Evolutionary conservation across 2,797 vertebrate genomes (phyloP).

Genomic region (Chanos chanos): DNA sequence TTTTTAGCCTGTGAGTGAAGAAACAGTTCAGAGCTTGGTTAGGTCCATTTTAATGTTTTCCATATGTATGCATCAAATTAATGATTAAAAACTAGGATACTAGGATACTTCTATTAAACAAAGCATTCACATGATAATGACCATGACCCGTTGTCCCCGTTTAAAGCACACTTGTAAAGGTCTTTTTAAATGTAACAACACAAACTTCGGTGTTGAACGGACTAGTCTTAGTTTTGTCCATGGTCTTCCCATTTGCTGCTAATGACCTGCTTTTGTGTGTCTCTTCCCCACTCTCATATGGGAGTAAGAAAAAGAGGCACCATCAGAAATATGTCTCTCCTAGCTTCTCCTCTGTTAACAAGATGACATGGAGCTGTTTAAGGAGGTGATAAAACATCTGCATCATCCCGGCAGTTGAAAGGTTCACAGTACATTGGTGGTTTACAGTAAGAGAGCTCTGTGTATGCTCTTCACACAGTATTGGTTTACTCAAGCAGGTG

Average conservation of each 20-base stretch:
- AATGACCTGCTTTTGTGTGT: too few relatives aligned
- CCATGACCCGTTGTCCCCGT: not conserved
- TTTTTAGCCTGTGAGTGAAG: not conserved
- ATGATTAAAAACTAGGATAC: too few relatives aligned
- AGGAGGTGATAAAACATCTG: slow-evolving; percentile 10
- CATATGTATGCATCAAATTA: too few relatives aligned
- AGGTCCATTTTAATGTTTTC: not conserved
- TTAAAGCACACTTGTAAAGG: not conserved
- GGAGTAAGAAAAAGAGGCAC: too few relatives aligned
- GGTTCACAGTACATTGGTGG: too few relatives aligned
- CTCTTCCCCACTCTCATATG: too few relatives aligned
- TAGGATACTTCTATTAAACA: too few relatives aligned
- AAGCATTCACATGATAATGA: not conserved
- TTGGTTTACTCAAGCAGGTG: too few relatives aligned
- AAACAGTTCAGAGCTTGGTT: not conserved
- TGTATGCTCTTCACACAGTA: too few relatives aligned
- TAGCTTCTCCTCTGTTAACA: not conserved
- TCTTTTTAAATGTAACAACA: not conserved
- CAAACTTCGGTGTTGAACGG: not conserved
- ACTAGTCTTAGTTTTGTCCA: not conserved
- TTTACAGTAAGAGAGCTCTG: too few relatives aligned
- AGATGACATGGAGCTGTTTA: slow-evolving; percentile 1
- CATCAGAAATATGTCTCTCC: too few relatives aligned
- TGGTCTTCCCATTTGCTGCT: too few relatives aligned
- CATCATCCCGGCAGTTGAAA: not conserved